Conservation (phyloP, 2,888 invertebrate species). For the Tipula unca region DNA sequence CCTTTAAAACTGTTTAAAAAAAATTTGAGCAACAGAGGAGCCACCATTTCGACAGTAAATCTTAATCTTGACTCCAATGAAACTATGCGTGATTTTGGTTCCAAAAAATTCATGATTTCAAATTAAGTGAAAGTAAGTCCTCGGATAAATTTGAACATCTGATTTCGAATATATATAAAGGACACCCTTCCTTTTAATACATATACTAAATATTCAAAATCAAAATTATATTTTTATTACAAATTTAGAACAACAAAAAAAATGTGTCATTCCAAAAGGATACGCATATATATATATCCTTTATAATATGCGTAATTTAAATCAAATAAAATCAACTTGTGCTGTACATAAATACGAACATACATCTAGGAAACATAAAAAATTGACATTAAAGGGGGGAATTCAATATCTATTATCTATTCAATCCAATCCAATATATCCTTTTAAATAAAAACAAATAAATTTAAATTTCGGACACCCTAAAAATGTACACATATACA, state of each 20-base stretch:
- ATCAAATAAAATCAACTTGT: slow-evolving; percentile 14
- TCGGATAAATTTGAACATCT: no score
- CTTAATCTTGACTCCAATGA: no score
- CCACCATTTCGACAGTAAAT: no score
- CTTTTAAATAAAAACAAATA: neutral
- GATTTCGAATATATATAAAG: no score
- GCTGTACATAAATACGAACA: neutral
- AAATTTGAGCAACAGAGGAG: no score
- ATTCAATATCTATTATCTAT: neutral
- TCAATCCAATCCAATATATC: neutral
- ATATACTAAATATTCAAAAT: no score
- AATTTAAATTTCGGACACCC: slow-evolving; percentile 14
- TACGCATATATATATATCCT: neutral
- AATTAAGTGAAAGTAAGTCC: no score
- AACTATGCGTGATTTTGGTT: no score
- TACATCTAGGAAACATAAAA: neutral
- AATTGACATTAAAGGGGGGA: neutral
- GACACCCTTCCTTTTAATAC: no score
- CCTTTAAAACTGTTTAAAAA: no score
- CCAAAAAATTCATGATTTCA: no score
- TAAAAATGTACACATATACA: neutral
- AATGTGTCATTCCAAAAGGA: neutral
- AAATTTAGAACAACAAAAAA: neutral
- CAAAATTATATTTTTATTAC: neutral
- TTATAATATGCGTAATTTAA: neutral